Evolutionary conservation across 2,113 vertebrate species (phyloP).

Genomic region (Eubucco bourcierii): DNA sequence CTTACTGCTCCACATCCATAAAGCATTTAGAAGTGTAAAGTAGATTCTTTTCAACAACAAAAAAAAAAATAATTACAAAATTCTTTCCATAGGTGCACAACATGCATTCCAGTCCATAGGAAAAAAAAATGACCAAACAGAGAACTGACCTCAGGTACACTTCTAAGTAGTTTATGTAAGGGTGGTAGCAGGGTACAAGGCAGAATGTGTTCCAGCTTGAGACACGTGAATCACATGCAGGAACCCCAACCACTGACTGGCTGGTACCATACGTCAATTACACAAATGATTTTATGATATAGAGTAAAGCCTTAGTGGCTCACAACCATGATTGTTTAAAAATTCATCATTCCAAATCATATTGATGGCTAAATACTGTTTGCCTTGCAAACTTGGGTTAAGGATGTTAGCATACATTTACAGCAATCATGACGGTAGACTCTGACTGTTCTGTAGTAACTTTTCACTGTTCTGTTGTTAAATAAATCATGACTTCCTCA

Average conservation of each 20-base stretch:
- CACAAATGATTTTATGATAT: neutral
- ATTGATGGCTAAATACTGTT: neutral
- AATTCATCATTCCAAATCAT: neutral
- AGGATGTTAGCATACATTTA: neutral
- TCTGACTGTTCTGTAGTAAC: neutral
- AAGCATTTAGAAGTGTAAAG: neutral
- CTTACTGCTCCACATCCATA: neutral
- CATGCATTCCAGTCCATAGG: neutral
- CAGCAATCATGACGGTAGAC: neutral
- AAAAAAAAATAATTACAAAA: neutral
- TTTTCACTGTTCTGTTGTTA: neutral
- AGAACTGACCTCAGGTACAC: neutral
- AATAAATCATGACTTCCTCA: neutral
- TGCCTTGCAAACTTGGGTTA: neutral
- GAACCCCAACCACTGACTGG: neutral
- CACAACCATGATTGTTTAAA: neutral
- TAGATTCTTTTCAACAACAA: neutral
- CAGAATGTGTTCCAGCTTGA: neutral
- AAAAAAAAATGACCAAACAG: neutral
- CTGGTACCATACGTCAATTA: neutral
- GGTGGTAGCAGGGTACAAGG: neutral
- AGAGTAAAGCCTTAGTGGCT: neutral
- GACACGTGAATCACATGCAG: neutral
- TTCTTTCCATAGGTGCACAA: neutral
- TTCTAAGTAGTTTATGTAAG: neutral